Evolutionary conservation across 2,888 invertebrate genomes (phyloP).

Genomic region (Sesamia inferens): DNA sequence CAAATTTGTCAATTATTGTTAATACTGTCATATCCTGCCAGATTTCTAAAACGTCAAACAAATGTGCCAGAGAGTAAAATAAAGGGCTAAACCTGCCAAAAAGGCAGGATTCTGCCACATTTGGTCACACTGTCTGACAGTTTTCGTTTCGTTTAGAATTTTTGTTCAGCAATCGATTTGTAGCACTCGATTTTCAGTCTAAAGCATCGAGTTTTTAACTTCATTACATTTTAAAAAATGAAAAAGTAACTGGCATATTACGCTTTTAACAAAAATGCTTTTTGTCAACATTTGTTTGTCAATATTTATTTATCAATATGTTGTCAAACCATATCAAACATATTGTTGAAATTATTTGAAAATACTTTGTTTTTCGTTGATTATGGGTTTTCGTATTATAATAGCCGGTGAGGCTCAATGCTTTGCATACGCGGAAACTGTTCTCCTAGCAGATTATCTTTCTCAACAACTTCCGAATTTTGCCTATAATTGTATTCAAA

Average conservation of each 20-base stretch:
- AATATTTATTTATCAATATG: no score
- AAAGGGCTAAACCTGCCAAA: no score
- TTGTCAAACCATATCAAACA: conserved; percentile 12
- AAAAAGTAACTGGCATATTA: conserved; percentile 4
- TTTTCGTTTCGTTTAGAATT: conserved; percentile 34
- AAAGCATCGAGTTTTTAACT: background rate
- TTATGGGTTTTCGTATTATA: conserved; percentile 87
- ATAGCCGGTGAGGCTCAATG: conserved; percentile 90
- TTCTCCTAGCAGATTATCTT: conserved; percentile 89
- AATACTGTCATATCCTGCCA: no score
- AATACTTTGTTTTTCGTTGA: background rate
- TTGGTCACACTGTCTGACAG: no score
- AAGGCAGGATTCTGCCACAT: no score
- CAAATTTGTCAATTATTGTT: no score
- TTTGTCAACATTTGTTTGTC: background rate
- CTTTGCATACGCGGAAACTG: conserved; percentile 86
- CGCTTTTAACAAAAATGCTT: background rate
- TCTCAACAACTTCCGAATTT: conserved; percentile 89
- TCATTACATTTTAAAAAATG: background rate
- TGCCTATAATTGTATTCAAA: conserved; percentile 85
- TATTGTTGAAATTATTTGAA: background rate
- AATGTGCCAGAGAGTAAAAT: no score
- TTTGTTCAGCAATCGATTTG: background rate
- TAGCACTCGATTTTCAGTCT: background rate
- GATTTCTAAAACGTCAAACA: no score